These are phyloP conservation scores for Tolypeutes matacus DNA, from an alignment of 2,797 vertebrate genomes.

Conservation along the genomic window DNA sequence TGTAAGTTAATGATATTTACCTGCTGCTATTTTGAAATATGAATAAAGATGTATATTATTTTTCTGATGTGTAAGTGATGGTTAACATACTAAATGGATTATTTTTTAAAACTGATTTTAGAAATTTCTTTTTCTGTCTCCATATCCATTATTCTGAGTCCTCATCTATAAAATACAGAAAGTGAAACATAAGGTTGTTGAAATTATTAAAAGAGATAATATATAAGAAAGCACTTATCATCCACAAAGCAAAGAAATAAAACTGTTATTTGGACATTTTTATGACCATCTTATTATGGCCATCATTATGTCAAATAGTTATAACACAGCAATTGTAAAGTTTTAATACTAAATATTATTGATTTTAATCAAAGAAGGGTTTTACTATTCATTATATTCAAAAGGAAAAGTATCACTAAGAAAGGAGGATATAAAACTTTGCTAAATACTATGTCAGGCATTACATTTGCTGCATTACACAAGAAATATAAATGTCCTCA, in stretches of 20 bases:
- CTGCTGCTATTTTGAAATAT: constrained; percentile 27
- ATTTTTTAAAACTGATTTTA: not conserved
- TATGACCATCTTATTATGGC: not conserved
- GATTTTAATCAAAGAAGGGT: not conserved
- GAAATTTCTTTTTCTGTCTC: constrained; percentile 9
- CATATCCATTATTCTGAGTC: not conserved
- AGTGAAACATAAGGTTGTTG: not conserved
- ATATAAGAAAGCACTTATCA: not conserved
- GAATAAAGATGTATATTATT: not conserved
- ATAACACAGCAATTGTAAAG: not conserved
- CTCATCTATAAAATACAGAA: not conserved
- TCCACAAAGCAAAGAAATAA: not conserved
- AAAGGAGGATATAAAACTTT: not conserved
- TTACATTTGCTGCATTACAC: not conserved
- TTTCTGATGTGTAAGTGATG: not conserved
- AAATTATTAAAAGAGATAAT: not conserved
- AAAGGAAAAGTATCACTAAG: constrained; percentile 28
- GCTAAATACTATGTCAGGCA: not conserved
- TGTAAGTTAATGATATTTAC: not conserved
- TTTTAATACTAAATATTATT: not conserved
- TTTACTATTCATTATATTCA: not conserved
- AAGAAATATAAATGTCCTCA: constrained; percentile 11
- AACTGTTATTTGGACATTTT: not conserved
- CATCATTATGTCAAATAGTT: not conserved
- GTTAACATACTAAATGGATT: not conserved